Evolutionary conservation across 2,888 invertebrate species (phyloP), one percentile per base, ranked within the genome.

Genomic region (Scaptodrosophila latifasciaeformis): DNA sequence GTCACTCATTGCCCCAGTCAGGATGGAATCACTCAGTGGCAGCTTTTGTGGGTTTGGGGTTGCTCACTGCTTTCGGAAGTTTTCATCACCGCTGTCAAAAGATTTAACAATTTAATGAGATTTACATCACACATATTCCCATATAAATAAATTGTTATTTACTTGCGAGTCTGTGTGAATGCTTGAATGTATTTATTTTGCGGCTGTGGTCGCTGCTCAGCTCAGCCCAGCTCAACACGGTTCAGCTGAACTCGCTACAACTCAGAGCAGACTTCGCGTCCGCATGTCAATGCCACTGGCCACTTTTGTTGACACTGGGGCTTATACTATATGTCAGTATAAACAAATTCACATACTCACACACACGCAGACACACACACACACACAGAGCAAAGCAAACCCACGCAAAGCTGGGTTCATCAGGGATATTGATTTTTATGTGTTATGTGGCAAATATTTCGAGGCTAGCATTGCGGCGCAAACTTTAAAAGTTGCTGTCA

Each of bases 91-190:
- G 45, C 54, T 79, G 79, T 68, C 77, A 76, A 69, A 76, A 79
- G 79, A 69, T 66, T 76, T 74, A 74, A 79, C 79, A 71, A 74
- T 79, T 74, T 79, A 74, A 74, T 74, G 72, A 79, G 72, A 80
- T 76, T 77, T 70, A 37, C 66, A 65, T 51, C 48, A 62, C 61
- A 62, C 75, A 60, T 62, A 65, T 72, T 59, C 59, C 55, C 37
- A 37, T 2, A 13, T n/a, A 31, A 31, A 31, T n/a, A 3, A n/a
- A 7, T 49, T 10, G 56, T 31, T 52, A 56, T 66, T 61, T 42
- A 53, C 54, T 44, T 69, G 54, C 44, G 29, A 39, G 47, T 47
- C 49, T 76, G 60, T 55, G 45, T 70, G 44, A 72, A 54, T 76
- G 71, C 71, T 76, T 72, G 71, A 75, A 66, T 72, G 76, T 78